Conservation (phyloP, 2,797 vertebrate genomes). For the Balearica regulorum region DNA sequence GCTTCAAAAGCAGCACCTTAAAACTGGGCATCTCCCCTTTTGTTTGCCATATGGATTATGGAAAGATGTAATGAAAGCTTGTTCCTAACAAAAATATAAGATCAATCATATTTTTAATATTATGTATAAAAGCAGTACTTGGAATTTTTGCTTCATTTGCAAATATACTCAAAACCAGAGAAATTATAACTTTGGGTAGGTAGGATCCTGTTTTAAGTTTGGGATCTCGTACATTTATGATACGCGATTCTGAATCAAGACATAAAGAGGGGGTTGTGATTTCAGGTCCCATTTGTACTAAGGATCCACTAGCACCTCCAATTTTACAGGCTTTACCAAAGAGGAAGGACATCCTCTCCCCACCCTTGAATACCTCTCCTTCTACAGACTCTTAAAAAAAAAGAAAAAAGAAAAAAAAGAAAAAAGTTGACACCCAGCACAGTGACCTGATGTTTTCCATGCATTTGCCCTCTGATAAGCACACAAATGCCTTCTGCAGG, state of each 20-base stretch:
- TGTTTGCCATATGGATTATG: background rate
- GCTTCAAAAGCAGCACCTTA: background rate
- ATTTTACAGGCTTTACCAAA: background rate
- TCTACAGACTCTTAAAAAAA: background rate
- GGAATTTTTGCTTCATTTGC: background rate
- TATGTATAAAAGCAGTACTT: background rate
- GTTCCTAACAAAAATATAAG: background rate
- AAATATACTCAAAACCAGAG: background rate
- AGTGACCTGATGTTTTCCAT: constrained; percentile 44
- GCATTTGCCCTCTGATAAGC: constrained; percentile 35
- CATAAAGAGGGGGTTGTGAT: background rate
- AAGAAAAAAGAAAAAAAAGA: background rate
- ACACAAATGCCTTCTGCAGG: constrained; percentile 41
- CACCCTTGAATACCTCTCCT: constrained; percentile 13
- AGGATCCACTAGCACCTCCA: background rate
- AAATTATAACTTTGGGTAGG: background rate
- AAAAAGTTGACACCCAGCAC: constrained; percentile 7
- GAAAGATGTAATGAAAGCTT: background rate
- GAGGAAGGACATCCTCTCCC: constrained; percentile 53
- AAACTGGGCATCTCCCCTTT: background rate
- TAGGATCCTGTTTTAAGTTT: background rate
- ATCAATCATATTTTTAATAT: background rate
- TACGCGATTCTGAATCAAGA: accelerated
- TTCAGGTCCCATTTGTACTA: background rate
- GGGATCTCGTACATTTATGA: background rate